These are phyloP conservation scores for Drosophila lini DNA, from an alignment of 1,140 invertebrate genomes.

Conservation along the genomic window DNA sequence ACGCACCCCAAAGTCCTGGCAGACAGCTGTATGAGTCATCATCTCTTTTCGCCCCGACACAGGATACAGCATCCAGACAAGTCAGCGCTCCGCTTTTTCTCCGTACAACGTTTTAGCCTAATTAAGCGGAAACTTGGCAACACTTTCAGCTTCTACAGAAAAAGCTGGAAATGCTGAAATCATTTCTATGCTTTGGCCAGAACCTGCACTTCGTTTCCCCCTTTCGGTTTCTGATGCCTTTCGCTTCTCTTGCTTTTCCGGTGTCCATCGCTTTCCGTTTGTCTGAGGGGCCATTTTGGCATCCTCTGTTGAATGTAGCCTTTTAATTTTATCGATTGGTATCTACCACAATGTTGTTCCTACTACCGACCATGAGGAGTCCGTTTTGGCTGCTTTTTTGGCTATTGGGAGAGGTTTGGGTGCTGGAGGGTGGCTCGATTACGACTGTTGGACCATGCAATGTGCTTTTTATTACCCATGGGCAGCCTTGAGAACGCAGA, in stretches of 20 bases:
- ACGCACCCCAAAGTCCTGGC: conserved; percentile 29
- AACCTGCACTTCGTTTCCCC: conserved; percentile 6
- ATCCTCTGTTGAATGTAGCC: conserved; percentile 39
- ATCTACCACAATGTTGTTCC: conserved; percentile 45
- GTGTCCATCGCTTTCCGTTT: conserved; percentile 13
- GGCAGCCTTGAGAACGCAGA: conserved; percentile 46
- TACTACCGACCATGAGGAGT: conserved; percentile 28
- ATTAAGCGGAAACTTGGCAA: conserved; percentile 77
- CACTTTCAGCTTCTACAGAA: conserved; percentile 52
- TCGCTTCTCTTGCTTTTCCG: conserved; percentile 14
- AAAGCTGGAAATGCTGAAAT: conserved; percentile 11
- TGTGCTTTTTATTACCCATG: conserved; percentile 75
- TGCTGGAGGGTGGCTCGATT: conserved; percentile 6
- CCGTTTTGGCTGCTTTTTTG: conserved; percentile 50
- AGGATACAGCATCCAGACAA: conserved; percentile 33
- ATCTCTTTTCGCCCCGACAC: conserved; percentile 23
- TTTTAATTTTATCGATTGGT: conserved; percentile 74
- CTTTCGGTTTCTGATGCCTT: conserved; percentile 25
- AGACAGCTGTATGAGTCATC: conserved; percentile 48
- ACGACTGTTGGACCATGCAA: conserved; percentile 58
- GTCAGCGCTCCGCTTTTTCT: conserved; percentile 5
- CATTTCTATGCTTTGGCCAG: conserved; percentile 31
- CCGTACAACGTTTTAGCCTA: conserved; percentile 63
- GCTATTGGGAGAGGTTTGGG: conserved; percentile 34
- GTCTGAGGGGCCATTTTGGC: conserved; percentile 19